Base-by-base conservation (phyloP, 2,888 invertebrate species). In the Cynaeus angustus region DNA sequence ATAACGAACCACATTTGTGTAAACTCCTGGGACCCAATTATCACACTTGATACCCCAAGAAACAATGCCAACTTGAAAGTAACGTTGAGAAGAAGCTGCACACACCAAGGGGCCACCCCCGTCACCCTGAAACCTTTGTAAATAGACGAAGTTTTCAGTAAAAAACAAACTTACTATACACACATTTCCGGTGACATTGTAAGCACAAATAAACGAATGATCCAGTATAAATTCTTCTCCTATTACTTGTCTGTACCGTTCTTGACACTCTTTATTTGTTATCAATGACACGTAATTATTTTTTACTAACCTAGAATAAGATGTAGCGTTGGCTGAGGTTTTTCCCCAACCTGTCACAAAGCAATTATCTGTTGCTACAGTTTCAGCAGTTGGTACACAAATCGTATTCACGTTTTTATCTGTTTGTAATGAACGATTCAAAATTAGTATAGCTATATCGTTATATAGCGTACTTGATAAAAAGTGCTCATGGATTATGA, bases 11-110 rank as follows among this genome's bases (percentile, higher is more conserved):
- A 94, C 92, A 75, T 91, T 89, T 0, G 91, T 91, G 82, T 95
- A 96, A 0, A 94, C 94, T 0, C 92, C 95, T 0, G 96, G 96
- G 1, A 92, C 87, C 55, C 87, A 86, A 72, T 85, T 81, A 28
- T 85, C 85, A 78, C 96, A 96, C 3, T 93, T 94, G 59, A 96
- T 92, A 13, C 96, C 96, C 95, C 96, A 96, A 0, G 95, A 91
- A 0, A 95, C 94, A 8, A 95, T 90, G 0, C 96, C 96, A 0
- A 89, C 88, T 79, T 94, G 90, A n/a, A 91, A 89, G 83, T 92
- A 94, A 8, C 90, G 87, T 86, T 37, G 88, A 85, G 14, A 85
- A 0, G 88, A 79, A 0, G 88, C 86, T 66, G 89, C 88, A 76
- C 94, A 94, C 0, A 90, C 91, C n/a, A 94, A 83, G 0, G 94